These are phyloP conservation scores for Sphenopsis melanotis DNA, from an alignment of 2,797 vertebrate species.

Conservation along the genomic window DNA sequence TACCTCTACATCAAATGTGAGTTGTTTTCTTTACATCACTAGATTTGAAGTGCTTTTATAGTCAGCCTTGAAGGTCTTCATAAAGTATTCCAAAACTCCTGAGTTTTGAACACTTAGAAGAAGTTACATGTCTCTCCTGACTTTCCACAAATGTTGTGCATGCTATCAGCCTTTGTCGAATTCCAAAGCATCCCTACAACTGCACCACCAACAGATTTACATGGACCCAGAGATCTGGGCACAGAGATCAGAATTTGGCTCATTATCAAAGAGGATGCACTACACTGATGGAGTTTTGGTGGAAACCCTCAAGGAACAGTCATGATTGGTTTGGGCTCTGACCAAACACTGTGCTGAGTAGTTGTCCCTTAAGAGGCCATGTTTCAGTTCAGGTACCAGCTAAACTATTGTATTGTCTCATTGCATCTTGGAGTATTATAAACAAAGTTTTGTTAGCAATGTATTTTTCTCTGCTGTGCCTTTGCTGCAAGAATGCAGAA, in stretches of 20 bases:
- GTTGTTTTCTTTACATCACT: not conserved
- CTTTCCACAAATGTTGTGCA: accelerated
- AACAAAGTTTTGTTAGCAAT: not conserved
- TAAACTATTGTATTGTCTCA: not conserved
- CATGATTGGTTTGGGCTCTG: not conserved
- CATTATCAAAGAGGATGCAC: accelerated
- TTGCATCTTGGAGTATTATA: not conserved
- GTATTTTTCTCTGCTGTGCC: not conserved
- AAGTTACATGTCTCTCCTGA: not conserved
- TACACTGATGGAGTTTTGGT: not conserved
- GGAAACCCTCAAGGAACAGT: not conserved
- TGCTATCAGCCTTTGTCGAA: not conserved
- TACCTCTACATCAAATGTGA: not conserved
- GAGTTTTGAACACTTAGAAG: not conserved
- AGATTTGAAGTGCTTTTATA: not conserved
- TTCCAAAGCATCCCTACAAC: not conserved
- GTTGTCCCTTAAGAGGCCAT: not conserved
- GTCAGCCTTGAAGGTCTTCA: not conserved
- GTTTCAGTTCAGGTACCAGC: not conserved
- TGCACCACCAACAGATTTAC: not conserved
- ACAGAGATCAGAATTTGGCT: not conserved
- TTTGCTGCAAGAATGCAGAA: not conserved
- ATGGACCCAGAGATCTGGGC: not conserved
- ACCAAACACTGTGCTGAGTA: not conserved
- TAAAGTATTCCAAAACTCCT: not conserved